These are phyloP conservation scores for Anthophora plumipes DNA, from an alignment of 2,888 invertebrate species.

Conservation along the genomic window DNA sequence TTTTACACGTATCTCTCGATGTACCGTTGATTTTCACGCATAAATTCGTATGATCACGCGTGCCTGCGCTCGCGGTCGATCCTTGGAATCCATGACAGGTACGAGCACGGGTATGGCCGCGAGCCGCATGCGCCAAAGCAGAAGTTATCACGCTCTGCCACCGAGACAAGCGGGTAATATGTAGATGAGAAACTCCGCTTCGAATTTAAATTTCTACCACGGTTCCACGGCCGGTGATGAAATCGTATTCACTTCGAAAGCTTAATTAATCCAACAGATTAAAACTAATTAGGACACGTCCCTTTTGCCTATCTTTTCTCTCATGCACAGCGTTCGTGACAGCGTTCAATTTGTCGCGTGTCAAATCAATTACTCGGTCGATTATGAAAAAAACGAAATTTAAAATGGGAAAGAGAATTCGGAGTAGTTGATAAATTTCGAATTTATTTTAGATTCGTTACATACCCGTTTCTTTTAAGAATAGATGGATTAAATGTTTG, in stretches of 20 bases:
- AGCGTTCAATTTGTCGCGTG: constrained; percentile 12
- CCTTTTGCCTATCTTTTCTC: not conserved
- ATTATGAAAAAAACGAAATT: constrained; percentile 2
- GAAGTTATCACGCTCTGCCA: constrained; percentile 72
- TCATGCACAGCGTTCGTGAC: constrained; percentile 1
- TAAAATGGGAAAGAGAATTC: not conserved
- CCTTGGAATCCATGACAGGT: constrained; percentile 83
- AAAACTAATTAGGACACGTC: constrained; percentile 31
- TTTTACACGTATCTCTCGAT: constrained; percentile 48
- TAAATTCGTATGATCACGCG: constrained; percentile 76
- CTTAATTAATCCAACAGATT: constrained; percentile 24
- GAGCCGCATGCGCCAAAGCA: constrained; percentile 79
- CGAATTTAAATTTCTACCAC: constrained; percentile 42
- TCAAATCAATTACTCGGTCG: constrained; percentile 32
- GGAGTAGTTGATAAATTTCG: not conserved
- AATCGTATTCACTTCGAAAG: constrained; percentile 19
- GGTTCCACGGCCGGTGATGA: not conserved
- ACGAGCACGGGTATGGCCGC: constrained; percentile 67
- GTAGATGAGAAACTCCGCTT: constrained; percentile 63
- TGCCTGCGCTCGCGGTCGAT: constrained; percentile 80
- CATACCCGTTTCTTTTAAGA: not conserved
- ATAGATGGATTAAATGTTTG: not conserved
- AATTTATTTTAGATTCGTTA: not conserved
- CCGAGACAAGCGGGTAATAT: constrained; percentile 56
- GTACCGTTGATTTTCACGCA: constrained; percentile 72